Conservation (phyloP, 2,888 invertebrate species). For the Spicauda simplicius region DNA sequence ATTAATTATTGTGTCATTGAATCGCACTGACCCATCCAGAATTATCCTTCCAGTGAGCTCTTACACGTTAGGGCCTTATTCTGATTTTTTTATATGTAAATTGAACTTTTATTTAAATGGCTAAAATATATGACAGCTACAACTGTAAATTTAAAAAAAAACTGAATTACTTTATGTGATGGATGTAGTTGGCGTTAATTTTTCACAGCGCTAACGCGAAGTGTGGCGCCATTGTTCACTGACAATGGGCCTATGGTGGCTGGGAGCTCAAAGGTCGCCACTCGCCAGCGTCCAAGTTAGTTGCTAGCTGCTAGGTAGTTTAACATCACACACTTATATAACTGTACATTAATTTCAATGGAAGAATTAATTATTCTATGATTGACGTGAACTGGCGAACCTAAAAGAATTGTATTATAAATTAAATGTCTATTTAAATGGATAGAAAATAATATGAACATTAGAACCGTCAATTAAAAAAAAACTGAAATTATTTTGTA, state of each 20-base stretch:
- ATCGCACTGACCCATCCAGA: too few relatives aligned
- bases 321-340: background rate
- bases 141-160: background rate
- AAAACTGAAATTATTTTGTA: background rate
- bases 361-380: too few relatives aligned
- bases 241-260: background rate
- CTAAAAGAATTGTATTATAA: too few relatives aligned
- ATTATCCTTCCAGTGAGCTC: too few relatives aligned
- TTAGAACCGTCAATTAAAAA: background rate
- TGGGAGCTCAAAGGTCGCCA: background rate
- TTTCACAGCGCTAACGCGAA: conserved; percentile 1
- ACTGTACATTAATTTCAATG: background rate
- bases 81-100: too few relatives aligned
- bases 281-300: background rate
- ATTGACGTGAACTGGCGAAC: too few relatives aligned
- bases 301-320: too few relatives aligned
- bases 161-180: background rate
- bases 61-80: too few relatives aligned
- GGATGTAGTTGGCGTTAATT: background rate
- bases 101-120: too few relatives aligned
- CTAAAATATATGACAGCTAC: background rate
- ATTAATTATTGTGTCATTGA: too few relatives aligned
- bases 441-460: too few relatives aligned
- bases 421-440: too few relatives aligned
- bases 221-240: background rate